These are phyloP conservation scores for Drosophila erecta DNA, from an alignment of 1,140 invertebrate species.

Conservation along the genomic window DNA sequence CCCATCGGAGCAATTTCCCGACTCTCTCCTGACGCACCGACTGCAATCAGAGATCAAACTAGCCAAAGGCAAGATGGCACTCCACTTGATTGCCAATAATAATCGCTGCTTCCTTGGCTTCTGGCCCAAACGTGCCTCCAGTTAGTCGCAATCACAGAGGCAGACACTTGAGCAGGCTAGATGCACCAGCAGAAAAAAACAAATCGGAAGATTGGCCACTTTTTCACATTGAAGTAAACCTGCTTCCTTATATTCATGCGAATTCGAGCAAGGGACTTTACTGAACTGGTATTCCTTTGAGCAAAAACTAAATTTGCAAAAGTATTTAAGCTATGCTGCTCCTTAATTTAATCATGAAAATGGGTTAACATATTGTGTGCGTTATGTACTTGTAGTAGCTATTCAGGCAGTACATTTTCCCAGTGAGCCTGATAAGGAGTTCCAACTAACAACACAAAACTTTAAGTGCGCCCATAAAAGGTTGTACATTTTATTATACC, in stretches of 20 bases:
- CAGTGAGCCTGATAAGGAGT: constrained; percentile 4
- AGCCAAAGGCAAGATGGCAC: constrained; percentile 61
- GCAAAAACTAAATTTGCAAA: no score
- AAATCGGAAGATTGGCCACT: not conserved
- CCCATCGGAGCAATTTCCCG: constrained; percentile 41
- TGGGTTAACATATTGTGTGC: not conserved
- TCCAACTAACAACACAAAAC: constrained; percentile 25
- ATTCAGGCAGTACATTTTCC: not conserved
- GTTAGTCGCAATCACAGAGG: constrained; percentile 37
- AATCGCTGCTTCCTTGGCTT: constrained; percentile 43
- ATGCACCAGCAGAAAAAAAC: constrained; percentile 5
- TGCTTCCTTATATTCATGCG: no score
- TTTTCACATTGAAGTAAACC: no score
- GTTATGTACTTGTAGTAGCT: no score
- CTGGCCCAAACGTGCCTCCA: constrained; percentile 44
- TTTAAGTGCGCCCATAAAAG: constrained; percentile 54
- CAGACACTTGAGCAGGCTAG: not conserved
- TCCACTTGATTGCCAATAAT: constrained; percentile 79
- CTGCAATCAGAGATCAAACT: constrained; percentile 66
- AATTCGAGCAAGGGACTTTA: no score
- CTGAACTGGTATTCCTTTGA: no score
- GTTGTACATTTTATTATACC: constrained; percentile 51
- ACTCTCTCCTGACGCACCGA: constrained; percentile 50
- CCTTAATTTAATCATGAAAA: no score
- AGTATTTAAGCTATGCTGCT: no score